These are phyloP conservation scores for Hylaeus volcanicus DNA, from an alignment of 1,140 invertebrate species.

Conservation along the genomic window DNA sequence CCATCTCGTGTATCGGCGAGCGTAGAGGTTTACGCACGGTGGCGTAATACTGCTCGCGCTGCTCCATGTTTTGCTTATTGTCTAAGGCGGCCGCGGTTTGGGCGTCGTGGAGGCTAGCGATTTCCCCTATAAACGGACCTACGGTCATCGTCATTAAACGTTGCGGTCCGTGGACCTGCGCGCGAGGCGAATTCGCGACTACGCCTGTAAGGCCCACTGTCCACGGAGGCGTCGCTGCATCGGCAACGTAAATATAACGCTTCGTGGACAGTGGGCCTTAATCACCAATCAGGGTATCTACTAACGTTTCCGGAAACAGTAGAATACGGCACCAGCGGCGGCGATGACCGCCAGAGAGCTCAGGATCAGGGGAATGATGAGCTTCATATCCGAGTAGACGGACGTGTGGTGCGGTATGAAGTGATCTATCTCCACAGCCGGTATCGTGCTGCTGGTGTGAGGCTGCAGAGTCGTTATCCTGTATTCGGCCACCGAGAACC, in stretches of 20 bases:
- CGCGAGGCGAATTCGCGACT: too few relatives aligned
- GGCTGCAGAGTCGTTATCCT: conserved; percentile 91
- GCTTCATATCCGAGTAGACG: conserved; percentile 77
- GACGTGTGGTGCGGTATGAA: conserved; percentile 77
- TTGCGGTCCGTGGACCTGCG: neutral
- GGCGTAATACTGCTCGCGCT: conserved; percentile 82
- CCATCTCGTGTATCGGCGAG: conserved; percentile 80
- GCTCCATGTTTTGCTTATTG: conserved; percentile 82
- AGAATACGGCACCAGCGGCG: conserved; percentile 78
- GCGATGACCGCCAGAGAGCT: conserved; percentile 77
- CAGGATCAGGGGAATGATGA: conserved; percentile 77
- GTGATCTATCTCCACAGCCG: conserved; percentile 77
- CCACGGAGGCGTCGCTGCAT: neutral
- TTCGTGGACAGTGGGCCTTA: too few relatives aligned
- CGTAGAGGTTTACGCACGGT: conserved; percentile 81
- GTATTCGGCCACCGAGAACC: conserved; percentile 92
- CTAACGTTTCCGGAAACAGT: conserved; percentile 80
- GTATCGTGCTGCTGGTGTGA: conserved; percentile 83
- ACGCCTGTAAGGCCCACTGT: too few relatives aligned
- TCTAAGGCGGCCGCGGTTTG: conserved; percentile 80
- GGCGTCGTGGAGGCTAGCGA: conserved; percentile 78
- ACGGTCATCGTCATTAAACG: conserved; percentile 45
- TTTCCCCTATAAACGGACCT: conserved; percentile 79
- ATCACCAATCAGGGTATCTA: conserved; percentile 1
- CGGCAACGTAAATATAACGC: neutral